Evolutionary conservation across 2,888 invertebrate genomes (phyloP).

Genomic region (Caenorhabditis sulstoni): DNA sequence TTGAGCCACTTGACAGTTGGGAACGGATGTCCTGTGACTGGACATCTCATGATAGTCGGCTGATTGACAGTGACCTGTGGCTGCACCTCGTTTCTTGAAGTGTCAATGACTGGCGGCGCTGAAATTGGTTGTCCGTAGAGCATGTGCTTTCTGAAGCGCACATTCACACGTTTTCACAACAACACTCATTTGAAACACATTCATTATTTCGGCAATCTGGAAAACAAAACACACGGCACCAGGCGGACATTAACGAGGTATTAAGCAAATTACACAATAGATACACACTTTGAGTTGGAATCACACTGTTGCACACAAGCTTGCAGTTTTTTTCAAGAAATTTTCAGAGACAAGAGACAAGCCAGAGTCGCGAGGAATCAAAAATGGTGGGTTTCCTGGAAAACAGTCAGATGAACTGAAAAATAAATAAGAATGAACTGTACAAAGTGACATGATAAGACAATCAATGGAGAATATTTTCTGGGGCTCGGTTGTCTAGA

Average conservation of each 20-base stretch:
- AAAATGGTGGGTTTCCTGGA: slow-evolving; percentile 26
- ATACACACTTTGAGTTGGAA: slow-evolving; percentile 7
- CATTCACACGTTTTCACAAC: slow-evolving; percentile 25
- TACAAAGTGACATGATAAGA: slow-evolving; percentile 5
- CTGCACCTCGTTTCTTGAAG: slow-evolving; percentile 78
- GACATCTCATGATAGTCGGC: slow-evolving; percentile 76
- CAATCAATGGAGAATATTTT: neutral
- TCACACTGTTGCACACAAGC: neutral
- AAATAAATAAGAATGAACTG: slow-evolving; percentile 10
- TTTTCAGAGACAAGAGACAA: slow-evolving; percentile 44
- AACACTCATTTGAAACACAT: slow-evolving; percentile 16
- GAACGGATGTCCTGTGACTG: slow-evolving; percentile 78
- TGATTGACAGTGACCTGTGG: slow-evolving; percentile 79
- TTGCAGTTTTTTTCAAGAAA: no score
- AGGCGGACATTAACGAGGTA: neutral
- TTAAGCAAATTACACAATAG: neutral
- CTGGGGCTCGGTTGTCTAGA: no score
- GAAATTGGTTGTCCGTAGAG: slow-evolving; percentile 41
- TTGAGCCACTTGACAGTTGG: slow-evolving; percentile 78
- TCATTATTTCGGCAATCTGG: neutral
- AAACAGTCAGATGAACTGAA: slow-evolving; percentile 40
- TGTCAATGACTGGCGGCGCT: slow-evolving; percentile 82
- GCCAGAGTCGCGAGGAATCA: slow-evolving; percentile 58
- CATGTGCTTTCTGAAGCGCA: neutral
- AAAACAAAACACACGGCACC: slow-evolving; percentile 7